Evolutionary conservation across 2,888 invertebrate genomes (phyloP), one percentile per base, ranked within the genome.

Genomic region (Limnephilus lunatus): DNA sequence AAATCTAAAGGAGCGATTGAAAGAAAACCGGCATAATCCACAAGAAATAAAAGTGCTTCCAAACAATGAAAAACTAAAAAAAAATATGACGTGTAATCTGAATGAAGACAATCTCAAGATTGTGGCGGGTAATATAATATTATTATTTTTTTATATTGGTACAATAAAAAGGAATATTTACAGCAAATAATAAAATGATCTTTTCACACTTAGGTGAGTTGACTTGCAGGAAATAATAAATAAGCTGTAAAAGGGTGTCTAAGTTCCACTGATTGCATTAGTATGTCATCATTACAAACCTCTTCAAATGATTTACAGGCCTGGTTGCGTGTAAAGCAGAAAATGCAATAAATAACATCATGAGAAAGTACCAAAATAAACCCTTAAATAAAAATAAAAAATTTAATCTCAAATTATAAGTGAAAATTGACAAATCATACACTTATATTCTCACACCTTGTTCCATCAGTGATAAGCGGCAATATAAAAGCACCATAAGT

Each of bases 251-350:
- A 68, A 81, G 48, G n/a, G 85, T 85, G 68, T 25, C 68, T 68
- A 68, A 68, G 25, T 9, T 25, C 25, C 68, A 68, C 68, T 68
- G 68, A 68, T 68, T 68, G 68, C 68, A 68, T 68, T 68, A 68
- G 68, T 68, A 68, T 48, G 44, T 90, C 31, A 82, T 89, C 85
- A 85, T 89, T 91, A 95, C 97, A 97, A 97, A 97, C 97, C 97
- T 97, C 97, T 95, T 97, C 97, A 94, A 97, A 97, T 93, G 97
- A 97, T 95, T 97, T 97, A 96, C 97, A 97, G 95, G 97, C 97
- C 97, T 97, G 96, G 68, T 32, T 89, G 92, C 92, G 89, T 92
- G 91, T 92, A 89, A 89, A 89, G 88, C 88, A 89, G 32, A 89
- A 53, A 53, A 53, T n/a, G 87, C 87, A n/a, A 39, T 81, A 32